Percentiles rank a stretch among this genome's conserved stretches.
Conservation (phyloP, 2,113 vertebrate genomes). For the Heptranchias perlo region DNA sequence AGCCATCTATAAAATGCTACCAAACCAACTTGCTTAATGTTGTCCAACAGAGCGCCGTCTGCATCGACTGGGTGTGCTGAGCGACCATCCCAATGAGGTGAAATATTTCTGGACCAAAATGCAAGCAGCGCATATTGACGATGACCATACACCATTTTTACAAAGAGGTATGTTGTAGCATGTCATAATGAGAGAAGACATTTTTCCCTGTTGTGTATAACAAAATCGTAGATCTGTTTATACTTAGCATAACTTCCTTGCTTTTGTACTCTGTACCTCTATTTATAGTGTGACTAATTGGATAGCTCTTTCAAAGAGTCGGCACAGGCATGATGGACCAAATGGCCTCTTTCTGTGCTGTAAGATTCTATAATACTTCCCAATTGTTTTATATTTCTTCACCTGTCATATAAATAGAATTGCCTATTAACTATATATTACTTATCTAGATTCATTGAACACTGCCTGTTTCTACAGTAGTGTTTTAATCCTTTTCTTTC, state of each 20-base stretch:
- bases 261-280: not conserved
- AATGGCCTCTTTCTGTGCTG: not conserved
- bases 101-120: conserved; percentile 72
- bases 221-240: not conserved
- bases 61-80: conserved; percentile 66
- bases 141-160: conserved; percentile 87
- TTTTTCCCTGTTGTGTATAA: not conserved
- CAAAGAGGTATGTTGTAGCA: conserved; percentile 55
- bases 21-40: not conserved
- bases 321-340: not conserved
- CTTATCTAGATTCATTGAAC: not conserved
- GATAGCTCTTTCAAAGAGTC: not conserved
- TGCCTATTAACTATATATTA: not conserved
- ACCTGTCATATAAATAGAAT: not conserved
- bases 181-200: not conserved
- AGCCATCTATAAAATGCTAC: not conserved
- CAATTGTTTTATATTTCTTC: not conserved
- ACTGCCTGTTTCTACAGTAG: not conserved
- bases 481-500: not conserved
- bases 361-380: not conserved
- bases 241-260: not conserved
- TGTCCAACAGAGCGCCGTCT: conserved; percentile 68
- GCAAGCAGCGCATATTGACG: conserved; percentile 63
- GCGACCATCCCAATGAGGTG: conserved; percentile 62
- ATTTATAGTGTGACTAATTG: not conserved